Conservation (phyloP, 2,888 invertebrate genomes). For the Ennomos quercinarius region DNA sequence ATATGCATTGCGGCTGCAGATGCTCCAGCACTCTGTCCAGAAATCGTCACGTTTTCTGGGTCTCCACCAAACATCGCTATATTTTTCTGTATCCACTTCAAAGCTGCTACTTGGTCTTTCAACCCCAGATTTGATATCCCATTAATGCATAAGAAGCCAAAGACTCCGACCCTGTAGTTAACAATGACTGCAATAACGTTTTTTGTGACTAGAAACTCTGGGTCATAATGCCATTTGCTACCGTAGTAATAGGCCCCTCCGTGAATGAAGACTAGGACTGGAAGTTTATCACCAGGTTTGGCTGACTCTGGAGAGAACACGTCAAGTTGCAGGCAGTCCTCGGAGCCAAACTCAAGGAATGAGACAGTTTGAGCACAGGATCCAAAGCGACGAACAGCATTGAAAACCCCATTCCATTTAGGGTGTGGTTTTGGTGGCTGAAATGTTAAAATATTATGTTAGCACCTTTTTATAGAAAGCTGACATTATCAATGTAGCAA, state of each 20-base stretch:
- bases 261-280: constrained; percentile 74
- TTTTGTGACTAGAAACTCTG: constrained; percentile 71
- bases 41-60: constrained; percentile 74
- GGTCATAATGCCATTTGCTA: constrained; percentile 72
- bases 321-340: constrained; percentile 72
- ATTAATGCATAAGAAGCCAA: constrained; percentile 73
- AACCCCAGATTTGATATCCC: constrained; percentile 72
- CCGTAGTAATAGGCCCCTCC: constrained; percentile 78
- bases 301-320: constrained; percentile 61
- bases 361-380: constrained; percentile 66
- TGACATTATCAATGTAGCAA: too few relatives aligned
- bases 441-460: constrained; percentile 35
- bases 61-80: constrained; percentile 76
- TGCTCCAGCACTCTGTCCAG: constrained; percentile 76
- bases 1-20: constrained; percentile 71
- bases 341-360: constrained; percentile 58
- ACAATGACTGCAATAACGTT: constrained; percentile 65
- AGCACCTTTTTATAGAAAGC: too few relatives aligned
- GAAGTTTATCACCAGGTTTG: constrained; percentile 47
- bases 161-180: constrained; percentile 72
- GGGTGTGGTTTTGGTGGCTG: constrained; percentile 63
- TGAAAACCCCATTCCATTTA: constrained; percentile 63
- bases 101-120: constrained; percentile 74
- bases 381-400: constrained; percentile 58
- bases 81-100: constrained; percentile 73